Evolutionary conservation across 2,797 vertebrate genomes (phyloP).

Genomic region (Petrocephalus schoutedeni): DNA sequence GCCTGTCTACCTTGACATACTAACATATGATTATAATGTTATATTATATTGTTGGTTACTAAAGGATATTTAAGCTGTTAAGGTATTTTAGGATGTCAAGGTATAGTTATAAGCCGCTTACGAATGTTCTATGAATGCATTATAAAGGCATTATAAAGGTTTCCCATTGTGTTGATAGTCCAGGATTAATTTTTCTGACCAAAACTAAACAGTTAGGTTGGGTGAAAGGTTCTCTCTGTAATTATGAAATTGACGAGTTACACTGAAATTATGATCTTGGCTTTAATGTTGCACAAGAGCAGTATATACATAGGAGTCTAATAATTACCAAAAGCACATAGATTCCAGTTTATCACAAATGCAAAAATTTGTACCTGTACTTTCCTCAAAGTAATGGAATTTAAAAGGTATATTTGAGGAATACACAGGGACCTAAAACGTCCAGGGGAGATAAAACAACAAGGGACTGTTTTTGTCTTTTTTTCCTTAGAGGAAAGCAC

Average conservation of each 20-base stretch:
- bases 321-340: not conserved
- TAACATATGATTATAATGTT: not conserved
- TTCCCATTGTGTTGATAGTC: not conserved
- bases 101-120: too few species aligned
- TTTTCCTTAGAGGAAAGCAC: not conserved
- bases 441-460: not conserved
- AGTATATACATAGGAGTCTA: not conserved
- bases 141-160: not conserved
- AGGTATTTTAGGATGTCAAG: not conserved
- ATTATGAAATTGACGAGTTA: not conserved
- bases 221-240: not conserved
- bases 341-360: not conserved
- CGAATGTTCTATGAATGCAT: not conserved
- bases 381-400: not conserved
- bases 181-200: not conserved
- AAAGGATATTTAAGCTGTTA: not conserved
- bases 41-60: not conserved
- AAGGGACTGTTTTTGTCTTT: not conserved
- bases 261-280: not conserved
- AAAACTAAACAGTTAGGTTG: not conserved
- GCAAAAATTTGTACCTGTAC: conserved; percentile 3
- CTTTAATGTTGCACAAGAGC: not conserved
- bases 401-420: not conserved
- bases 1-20: not conserved
- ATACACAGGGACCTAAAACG: not conserved